Conservation (phyloP, 2,888 invertebrate species). For the Crepidodera aurea region DNA sequence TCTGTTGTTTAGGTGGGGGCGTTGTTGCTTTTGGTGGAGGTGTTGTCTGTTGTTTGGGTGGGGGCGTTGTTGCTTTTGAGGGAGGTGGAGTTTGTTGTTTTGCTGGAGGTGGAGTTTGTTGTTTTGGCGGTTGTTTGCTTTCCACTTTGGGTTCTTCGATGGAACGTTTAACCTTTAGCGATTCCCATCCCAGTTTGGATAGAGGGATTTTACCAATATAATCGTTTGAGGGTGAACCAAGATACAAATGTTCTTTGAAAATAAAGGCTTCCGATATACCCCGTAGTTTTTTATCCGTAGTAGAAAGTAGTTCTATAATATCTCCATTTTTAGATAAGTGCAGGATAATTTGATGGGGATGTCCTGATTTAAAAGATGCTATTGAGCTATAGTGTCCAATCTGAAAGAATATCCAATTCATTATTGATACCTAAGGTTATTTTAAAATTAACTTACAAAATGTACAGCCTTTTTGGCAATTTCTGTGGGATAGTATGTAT, state of each 20-base stretch:
- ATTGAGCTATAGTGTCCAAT: slow-evolving; percentile 71
- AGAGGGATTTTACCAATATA: slow-evolving; percentile 72
- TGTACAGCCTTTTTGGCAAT: slow-evolving; percentile 70
- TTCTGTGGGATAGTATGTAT: slow-evolving; percentile 72
- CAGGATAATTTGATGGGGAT: slow-evolving; percentile 67
- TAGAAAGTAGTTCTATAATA: slow-evolving; percentile 73
- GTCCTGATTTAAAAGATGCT: slow-evolving; percentile 48
- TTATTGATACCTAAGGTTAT: neutral
- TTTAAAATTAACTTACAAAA: slow-evolving; percentile 61
- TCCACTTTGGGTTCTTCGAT: neutral
- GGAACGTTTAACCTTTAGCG: slow-evolving; percentile 29
- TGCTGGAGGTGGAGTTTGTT: slow-evolving; percentile 11
- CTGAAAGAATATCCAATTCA: slow-evolving; percentile 60
- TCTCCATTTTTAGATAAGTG: slow-evolving; percentile 77
- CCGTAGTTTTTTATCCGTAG: slow-evolving; percentile 65
- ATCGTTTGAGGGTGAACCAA: slow-evolving; percentile 74
- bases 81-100: slow-evolving; percentile 40
- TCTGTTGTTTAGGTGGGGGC: slow-evolving; percentile 45
- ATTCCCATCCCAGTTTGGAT: slow-evolving; percentile 61
- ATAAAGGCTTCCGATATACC: slow-evolving; percentile 73
- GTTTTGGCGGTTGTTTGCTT: slow-evolving; percentile 30
- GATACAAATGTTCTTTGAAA: slow-evolving; percentile 69
- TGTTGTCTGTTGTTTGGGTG: slow-evolving; percentile 25
- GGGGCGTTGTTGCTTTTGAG: slow-evolving; percentile 29
- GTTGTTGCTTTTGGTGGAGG: slow-evolving; percentile 28